phyloP scores from a whole-genome alignment of 2,888 invertebrate species.

The Nowickia ferox region DNA sequence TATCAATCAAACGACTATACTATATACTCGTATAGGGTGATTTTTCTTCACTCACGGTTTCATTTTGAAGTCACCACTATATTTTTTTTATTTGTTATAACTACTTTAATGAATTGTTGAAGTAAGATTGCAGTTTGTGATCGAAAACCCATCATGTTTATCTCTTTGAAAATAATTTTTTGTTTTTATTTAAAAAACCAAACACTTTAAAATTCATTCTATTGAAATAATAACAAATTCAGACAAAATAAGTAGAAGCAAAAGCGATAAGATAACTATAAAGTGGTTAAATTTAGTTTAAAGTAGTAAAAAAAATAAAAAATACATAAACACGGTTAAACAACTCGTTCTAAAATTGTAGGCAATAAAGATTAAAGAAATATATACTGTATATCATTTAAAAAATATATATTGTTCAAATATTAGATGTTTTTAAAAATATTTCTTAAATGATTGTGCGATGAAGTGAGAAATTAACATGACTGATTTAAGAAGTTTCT shows the following conservation, averaged over 20 bases:
- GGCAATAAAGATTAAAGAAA: too few relatives aligned
- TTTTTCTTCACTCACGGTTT: background rate
- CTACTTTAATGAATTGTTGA: background rate
- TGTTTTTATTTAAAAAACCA: background rate
- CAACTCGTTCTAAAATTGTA: too few relatives aligned
- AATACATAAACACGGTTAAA: background rate
- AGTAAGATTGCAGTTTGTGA: background rate
- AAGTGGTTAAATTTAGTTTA: conserved; percentile 56
- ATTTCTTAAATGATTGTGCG: too few relatives aligned
- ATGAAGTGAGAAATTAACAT: too few relatives aligned
- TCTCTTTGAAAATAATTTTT: background rate
- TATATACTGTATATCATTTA: background rate
- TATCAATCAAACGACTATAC: conserved; percentile 19
- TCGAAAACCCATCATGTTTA: background rate
- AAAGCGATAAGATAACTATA: conserved; percentile 5
- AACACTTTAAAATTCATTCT: conserved; percentile 10
- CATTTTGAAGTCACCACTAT: background rate
- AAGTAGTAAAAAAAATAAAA: conserved; percentile 31
- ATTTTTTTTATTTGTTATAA: background rate
- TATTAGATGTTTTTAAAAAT: too few relatives aligned
- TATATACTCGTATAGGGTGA: background rate
- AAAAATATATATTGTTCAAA: background rate
- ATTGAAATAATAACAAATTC: background rate
- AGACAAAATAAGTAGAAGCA: background rate
- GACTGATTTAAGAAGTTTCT: too few relatives aligned